These are phyloP conservation scores for Phalacrocorax carbo DNA, from an alignment of 2,113 vertebrate species.

Conservation along the genomic window DNA sequence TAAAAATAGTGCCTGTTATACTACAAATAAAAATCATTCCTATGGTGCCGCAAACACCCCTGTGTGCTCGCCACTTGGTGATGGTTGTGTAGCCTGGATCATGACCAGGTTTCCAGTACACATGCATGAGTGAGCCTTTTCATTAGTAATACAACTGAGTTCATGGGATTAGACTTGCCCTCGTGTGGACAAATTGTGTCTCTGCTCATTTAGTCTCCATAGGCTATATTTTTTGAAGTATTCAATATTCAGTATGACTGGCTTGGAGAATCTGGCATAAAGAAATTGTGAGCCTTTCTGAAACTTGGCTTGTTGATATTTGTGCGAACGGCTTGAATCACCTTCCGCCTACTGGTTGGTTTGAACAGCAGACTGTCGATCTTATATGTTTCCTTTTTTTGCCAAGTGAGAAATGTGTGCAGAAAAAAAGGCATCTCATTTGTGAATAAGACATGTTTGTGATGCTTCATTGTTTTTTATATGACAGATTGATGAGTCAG, in stretches of 20 bases:
- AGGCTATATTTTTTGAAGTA: background rate
- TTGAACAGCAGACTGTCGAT: background rate
- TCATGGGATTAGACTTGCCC: fast-evolving
- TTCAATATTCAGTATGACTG: background rate
- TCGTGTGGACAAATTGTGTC: background rate
- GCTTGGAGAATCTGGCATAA: background rate
- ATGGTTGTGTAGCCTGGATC: background rate
- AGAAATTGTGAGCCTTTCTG: background rate
- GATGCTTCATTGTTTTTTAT: background rate
- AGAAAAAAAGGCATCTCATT: background rate
- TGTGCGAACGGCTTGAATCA: background rate
- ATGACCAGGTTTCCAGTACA: background rate
- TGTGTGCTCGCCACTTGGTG: background rate
- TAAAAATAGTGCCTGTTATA: background rate
- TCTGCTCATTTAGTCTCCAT: background rate
- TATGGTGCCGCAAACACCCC: background rate
- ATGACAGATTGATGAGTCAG: fast-evolving
- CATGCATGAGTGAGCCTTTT: background rate
- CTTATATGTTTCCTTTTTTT: background rate
- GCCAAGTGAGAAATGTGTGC: background rate
- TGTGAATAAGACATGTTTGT: background rate
- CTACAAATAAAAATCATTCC: background rate
- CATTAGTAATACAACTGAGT: background rate
- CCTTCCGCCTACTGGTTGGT: background rate
- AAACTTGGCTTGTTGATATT: background rate